Evolutionary conservation across 92 coral and sea anemone genomes (phyloP), one percentile per base, ranked within the genome.

Genomic region (Virgularia gustaviana): DNA sequence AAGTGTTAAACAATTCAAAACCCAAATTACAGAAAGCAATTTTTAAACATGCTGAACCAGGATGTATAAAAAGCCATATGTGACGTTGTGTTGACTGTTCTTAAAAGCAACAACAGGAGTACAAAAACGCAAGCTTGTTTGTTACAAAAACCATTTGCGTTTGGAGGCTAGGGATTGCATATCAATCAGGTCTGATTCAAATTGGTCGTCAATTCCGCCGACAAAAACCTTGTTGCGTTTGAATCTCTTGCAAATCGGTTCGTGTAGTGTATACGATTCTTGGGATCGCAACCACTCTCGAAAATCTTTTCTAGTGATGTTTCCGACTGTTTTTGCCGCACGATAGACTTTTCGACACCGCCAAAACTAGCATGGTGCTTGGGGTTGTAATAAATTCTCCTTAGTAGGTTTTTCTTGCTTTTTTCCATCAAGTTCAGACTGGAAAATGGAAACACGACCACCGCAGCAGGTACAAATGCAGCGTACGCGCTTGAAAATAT

Each of bases 331-430:
- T 23, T 22, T 54, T 54, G 47, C 47, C 47, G 60, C 60, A 16
- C 60, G 60, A 12, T 54, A 54, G 13, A 54, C 31, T 54, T 54
- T 22, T 23, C 30, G 9, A n/a, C 23, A 47, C 60, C 30, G 18
- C 60, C 60, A n/a, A 54, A 54, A 54, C 60, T 54, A 23, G 60
- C 60, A 8, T 54, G 31, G 36, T 56, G 63, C 16, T 29, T 56
- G 63, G 63, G 35, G 63, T 56, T 56, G 63, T 56, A 56, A 27
- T 56, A 56, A 56, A 56, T 56, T 56, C 33, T 56, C 36, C 36
- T 56, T 2, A 56, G 63, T 28, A 54, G 60, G 1, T 12, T 54
- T 23, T n/a, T 34, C 30, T 23, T 54, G 31, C 32, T 54, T 34
- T 23, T 56, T 56, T 4, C 63, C 63, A 56, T 56, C 63, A 3